A percentile compares a stretch with the other conserved stretches of the same genome.
Evolutionary conservation across 2,888 invertebrate species (phyloP).

Genomic region (Sabatieria punctata): DNA sequence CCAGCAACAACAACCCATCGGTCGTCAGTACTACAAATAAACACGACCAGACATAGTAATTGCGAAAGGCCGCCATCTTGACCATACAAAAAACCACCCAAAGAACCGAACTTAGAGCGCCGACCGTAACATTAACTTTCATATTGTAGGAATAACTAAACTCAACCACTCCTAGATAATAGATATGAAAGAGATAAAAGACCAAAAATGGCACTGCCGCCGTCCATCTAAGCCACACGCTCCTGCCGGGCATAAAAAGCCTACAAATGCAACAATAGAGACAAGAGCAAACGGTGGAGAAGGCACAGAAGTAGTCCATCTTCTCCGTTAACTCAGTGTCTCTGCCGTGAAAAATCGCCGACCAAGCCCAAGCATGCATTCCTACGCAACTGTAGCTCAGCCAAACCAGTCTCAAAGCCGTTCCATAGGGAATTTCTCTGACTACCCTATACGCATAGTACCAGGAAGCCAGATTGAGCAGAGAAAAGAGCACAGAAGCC

Average conservation of each 20-base stretch:
- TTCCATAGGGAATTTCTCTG: neutral
- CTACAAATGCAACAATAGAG: too few relatives aligned
- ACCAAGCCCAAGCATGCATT: constrained; percentile 81
- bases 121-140: constrained; percentile 61
- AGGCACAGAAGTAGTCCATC: constrained; percentile 80
- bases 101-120: too few relatives aligned
- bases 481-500: constrained; percentile 68
- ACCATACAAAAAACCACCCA: too few relatives aligned
- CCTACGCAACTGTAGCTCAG: too few relatives aligned
- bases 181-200: constrained; percentile 56
- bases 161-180: constrained; percentile 54
- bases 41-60: too few relatives aligned
- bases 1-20: too few relatives aligned
- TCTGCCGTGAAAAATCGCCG: constrained; percentile 68
- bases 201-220: constrained; percentile 42
- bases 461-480: constrained; percentile 47
- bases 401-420: too few relatives aligned
- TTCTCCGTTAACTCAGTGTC: constrained; percentile 68
- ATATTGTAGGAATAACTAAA: constrained; percentile 88
- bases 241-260: too few relatives aligned
- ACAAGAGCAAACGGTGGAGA: constrained; percentile 60
- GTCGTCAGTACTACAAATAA: too few relatives aligned
- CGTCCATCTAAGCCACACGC: too few relatives aligned
- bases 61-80: too few relatives aligned
- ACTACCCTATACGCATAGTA: constrained; percentile 10